These are phyloP conservation scores for Geopemphigus sp. DNA, from an alignment of 1,140 invertebrate species.

Conservation along the genomic window DNA sequence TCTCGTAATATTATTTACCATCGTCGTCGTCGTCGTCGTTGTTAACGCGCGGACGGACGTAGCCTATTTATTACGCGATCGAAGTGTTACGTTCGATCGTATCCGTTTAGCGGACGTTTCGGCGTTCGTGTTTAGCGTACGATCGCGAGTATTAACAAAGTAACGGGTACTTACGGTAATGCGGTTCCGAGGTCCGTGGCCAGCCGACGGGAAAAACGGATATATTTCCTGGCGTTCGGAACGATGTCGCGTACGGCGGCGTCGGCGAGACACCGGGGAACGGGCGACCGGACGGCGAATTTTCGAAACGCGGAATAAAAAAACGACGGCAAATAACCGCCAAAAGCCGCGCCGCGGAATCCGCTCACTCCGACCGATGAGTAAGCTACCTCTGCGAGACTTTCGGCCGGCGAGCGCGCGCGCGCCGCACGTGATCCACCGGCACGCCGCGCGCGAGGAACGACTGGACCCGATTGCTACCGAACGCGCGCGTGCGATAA, in stretches of 20 bases:
- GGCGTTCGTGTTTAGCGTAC: too few species aligned
- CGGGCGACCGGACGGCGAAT: not conserved
- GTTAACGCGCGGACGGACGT: too few species aligned
- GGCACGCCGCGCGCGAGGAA: conserved; percentile 23
- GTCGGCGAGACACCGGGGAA: too few species aligned
- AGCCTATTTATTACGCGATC: too few species aligned
- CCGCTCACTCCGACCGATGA: conserved; percentile 45
- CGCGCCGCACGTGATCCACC: conserved; percentile 35
- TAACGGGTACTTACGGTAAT: not conserved
- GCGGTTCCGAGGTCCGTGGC: not conserved
- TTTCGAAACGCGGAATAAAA: too few species aligned
- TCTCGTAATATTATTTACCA: too few species aligned
- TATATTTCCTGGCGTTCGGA: too few species aligned
- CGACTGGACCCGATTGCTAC: conserved; percentile 48
- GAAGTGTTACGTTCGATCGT: too few species aligned
- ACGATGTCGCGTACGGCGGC: not conserved
- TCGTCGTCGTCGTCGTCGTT: too few species aligned
- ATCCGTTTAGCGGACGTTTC: too few species aligned
- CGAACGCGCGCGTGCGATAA: conserved; percentile 32
- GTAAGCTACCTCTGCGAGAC: conserved; percentile 47
- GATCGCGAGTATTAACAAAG: too few species aligned
- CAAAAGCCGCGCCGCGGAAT: conserved; percentile 33
- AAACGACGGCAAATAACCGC: conserved; percentile 11
- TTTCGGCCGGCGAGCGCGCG: conserved; percentile 21
- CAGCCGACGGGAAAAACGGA: not conserved